These are phyloP conservation scores for Caprella mutica DNA, from an alignment of 2,888 invertebrate species.

Conservation along the genomic window DNA sequence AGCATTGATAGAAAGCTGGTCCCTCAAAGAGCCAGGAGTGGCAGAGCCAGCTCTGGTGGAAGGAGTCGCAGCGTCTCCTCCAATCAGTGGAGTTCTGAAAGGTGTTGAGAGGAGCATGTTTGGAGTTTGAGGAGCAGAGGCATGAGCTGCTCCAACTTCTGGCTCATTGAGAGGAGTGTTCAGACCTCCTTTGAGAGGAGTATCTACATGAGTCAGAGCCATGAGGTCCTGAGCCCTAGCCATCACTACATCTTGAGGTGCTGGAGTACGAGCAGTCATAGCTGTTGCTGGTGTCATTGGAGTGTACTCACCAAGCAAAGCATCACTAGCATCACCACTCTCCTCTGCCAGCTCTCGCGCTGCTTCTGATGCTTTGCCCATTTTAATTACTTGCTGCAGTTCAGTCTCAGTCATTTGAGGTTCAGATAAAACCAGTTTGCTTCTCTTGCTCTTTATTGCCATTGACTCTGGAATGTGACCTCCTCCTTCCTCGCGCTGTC, in stretches of 20 bases:
- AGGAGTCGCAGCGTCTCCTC: constrained; percentile 19
- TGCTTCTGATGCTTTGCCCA: constrained; percentile 55
- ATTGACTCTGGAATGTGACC: constrained; percentile 54
- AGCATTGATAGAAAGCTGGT: constrained; percentile 88
- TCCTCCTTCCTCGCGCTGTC: constrained; percentile 81
- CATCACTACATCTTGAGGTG: constrained; percentile 19
- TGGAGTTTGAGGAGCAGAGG: constrained; percentile 63
- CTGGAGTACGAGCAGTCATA: constrained; percentile 77
- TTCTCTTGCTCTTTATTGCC: constrained; percentile 57
- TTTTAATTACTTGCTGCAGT: constrained; percentile 78
- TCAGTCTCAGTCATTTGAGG: constrained; percentile 94
- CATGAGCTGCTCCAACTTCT: constrained; percentile 75
- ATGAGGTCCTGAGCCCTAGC: constrained; percentile 98
- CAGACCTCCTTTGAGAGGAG: constrained; percentile 85
- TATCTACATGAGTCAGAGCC: constrained; percentile 94
- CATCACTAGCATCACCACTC: constrained; percentile 69
- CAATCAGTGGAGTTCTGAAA: constrained; percentile 47
- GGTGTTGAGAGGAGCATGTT: constrained; percentile 84
- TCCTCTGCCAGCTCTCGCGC: constrained; percentile 71
- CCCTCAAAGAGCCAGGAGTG: constrained; percentile 51
- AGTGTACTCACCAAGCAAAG: constrained; percentile 81
- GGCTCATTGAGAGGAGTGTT: constrained; percentile 86
- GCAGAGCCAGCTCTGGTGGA: constrained; percentile 12
- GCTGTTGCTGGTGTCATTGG: constrained; percentile 60
- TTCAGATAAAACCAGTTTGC: constrained; percentile 87